phyloP scores from a whole-genome alignment of 1,140 invertebrate genomes.

The Sinonovacula constricta region DNA sequence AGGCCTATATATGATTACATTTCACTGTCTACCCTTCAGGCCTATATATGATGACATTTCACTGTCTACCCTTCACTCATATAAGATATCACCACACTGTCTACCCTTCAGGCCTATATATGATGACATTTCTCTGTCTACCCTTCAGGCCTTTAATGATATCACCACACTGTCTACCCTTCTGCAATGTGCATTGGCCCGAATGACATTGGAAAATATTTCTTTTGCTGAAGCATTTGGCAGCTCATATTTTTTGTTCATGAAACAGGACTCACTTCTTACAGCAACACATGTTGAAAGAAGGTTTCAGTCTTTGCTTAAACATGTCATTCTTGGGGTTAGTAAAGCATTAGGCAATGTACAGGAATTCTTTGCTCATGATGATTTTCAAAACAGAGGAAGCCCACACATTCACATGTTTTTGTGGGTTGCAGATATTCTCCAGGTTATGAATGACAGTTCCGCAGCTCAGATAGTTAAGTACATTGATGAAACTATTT shows the following conservation, averaged over 20 bases:
- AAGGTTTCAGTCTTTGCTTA: constrained; percentile 46
- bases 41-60: too few species aligned
- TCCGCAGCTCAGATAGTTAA: neutral
- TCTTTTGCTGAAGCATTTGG: too few species aligned
- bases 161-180: too few species aligned
- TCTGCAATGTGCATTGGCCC: too few species aligned
- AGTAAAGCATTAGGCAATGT: constrained; percentile 52
- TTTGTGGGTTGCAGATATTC: constrained; percentile 74
- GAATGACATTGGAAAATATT: too few species aligned
- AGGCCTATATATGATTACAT: too few species aligned
- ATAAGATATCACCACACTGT: too few species aligned
- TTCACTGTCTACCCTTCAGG: too few species aligned
- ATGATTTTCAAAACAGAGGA: constrained; percentile 79
- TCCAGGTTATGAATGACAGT: constrained; percentile 37
- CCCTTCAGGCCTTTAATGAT: too few species aligned
- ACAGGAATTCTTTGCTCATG: constrained; percentile 64
- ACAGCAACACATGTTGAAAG: constrained; percentile 39
- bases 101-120: too few species aligned
- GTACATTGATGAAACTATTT: constrained; percentile 27
- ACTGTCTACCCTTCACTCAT: too few species aligned
- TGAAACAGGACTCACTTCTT: constrained; percentile 19
- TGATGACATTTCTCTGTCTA: too few species aligned
- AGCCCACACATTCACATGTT: constrained; percentile 78
- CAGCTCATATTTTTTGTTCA: neutral
- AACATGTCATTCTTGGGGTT: constrained; percentile 28